phyloP scores from a whole-genome alignment of 2,888 invertebrate genomes.

The Torymus aiolomorphi region DNA sequence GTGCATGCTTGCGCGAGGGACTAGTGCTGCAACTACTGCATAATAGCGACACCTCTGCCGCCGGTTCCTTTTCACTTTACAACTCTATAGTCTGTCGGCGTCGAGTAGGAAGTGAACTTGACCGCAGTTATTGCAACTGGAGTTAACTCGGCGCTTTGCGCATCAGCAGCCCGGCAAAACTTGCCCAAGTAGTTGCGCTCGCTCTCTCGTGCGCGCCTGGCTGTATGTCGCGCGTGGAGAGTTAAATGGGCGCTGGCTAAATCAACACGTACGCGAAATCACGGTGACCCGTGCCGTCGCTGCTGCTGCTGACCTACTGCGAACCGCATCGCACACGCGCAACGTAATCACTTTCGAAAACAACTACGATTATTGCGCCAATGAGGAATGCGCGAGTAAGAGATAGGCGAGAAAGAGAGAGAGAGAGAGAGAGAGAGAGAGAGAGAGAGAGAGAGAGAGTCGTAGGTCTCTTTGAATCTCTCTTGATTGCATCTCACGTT shows the following conservation, averaged over 20 bases:
- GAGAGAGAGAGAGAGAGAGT: too few species aligned
- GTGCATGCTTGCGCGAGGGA: too few species aligned
- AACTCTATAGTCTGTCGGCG: not conserved
- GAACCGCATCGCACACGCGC: not conserved
- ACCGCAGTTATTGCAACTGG: slow-evolving; percentile 46
- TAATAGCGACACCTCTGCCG: not conserved
- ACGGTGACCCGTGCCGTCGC: not conserved
- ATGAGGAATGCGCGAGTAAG: slow-evolving; percentile 2
- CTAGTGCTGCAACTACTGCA: too few species aligned
- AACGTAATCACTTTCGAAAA: slow-evolving; percentile 39
- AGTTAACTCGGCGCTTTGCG: slow-evolving; percentile 42
- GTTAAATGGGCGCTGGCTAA: slow-evolving; percentile 41
- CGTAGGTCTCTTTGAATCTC: not conserved
- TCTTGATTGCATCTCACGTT: not conserved
- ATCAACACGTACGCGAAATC: slow-evolving; percentile 50
- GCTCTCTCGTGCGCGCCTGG: too few species aligned
- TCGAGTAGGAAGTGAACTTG: slow-evolving; percentile 37
- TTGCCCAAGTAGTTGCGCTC: slow-evolving; percentile 26
- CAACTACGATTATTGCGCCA: slow-evolving; percentile 43
- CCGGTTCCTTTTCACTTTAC: slow-evolving; percentile 13
- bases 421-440: too few species aligned
- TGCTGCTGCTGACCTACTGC: not conserved
- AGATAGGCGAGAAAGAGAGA: too few species aligned
- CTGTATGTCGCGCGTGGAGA: not conserved
- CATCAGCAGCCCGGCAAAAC: slow-evolving; percentile 42